Evolutionary conservation across 1,140 invertebrate species (phyloP).

Genomic region (Calephelis nemesis): DNA sequence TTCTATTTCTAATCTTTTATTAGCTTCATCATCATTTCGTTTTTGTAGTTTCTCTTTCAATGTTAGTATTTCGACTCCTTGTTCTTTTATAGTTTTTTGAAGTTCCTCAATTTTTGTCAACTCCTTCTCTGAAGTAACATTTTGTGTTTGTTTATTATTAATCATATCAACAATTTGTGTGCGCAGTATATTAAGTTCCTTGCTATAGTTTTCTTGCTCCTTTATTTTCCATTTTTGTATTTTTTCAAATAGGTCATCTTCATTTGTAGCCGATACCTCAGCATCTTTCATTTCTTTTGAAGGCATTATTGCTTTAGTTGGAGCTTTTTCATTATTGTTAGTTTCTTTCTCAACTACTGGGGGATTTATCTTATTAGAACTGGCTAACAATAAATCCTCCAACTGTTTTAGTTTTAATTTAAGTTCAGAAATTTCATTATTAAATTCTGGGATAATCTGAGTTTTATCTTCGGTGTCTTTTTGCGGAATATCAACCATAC

Average conservation of each 20-base stretch:
- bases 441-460: slow-evolving; percentile 62
- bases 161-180: slow-evolving; percentile 60
- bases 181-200: slow-evolving; percentile 66
- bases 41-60: slow-evolving; percentile 57
- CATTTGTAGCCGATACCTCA: slow-evolving; percentile 55
- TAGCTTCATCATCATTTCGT: slow-evolving; percentile 36
- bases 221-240: slow-evolving; percentile 70
- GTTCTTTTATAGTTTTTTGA: slow-evolving; percentile 60
- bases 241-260: slow-evolving; percentile 56
- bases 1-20: slow-evolving; percentile 53
- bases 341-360: slow-evolving; percentile 16
- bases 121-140: slow-evolving; percentile 40
- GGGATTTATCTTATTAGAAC: slow-evolving; percentile 28
- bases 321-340: background rate
- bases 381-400: slow-evolving; percentile 45
- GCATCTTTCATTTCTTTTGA: slow-evolving; percentile 52
- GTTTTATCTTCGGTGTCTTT: slow-evolving; percentile 40
- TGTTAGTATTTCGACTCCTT: slow-evolving; percentile 55
- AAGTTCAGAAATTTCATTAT: slow-evolving; percentile 70
- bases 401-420: slow-evolving; percentile 63
- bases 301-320: slow-evolving; percentile 18
- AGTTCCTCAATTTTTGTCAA: slow-evolving; percentile 60
- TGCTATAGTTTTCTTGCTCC: slow-evolving; percentile 69
- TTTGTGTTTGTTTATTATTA: slow-evolving; percentile 57
- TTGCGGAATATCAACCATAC: slow-evolving; percentile 49